Conservation (phyloP, 2,888 invertebrate genomes). For the Nymphalis polychloros region DNA sequence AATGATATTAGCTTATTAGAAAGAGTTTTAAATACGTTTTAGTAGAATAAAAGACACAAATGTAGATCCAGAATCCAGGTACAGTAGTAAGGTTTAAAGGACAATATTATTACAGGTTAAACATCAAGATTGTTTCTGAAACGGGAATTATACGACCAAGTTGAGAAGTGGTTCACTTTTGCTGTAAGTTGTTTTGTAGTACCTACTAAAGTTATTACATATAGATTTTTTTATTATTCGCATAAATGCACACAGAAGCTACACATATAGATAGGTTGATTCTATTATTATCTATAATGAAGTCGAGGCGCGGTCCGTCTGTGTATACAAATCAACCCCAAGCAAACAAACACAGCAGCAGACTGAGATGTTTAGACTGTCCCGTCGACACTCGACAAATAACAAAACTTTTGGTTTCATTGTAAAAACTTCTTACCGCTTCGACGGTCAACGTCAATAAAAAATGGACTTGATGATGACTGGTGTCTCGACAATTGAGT, state of each 20-base stretch:
- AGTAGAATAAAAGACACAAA: too few relatives aligned
- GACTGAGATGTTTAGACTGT: slow-evolving; percentile 51
- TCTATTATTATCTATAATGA: slow-evolving; percentile 31
- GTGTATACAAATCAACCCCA: slow-evolving; percentile 47
- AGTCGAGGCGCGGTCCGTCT: slow-evolving; percentile 41
- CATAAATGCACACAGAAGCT: neutral
- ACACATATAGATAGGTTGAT: slow-evolving; percentile 4
- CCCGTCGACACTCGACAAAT: slow-evolving; percentile 48
- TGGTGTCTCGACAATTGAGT: too few relatives aligned
- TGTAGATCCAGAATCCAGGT: too few relatives aligned
- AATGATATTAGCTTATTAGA: too few relatives aligned
- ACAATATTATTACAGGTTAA: too few relatives aligned
- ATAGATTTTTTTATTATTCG: neutral
- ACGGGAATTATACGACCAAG: too few relatives aligned
- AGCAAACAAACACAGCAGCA: slow-evolving; percentile 48
- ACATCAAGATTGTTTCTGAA: too few relatives aligned
- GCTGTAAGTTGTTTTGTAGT: too few relatives aligned
- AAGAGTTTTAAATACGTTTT: too few relatives aligned
- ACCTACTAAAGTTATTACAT: too few relatives aligned
- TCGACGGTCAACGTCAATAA: neutral
- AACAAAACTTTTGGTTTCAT: slow-evolving; percentile 32
- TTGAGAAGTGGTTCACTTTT: too few relatives aligned
- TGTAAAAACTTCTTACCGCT: neutral
- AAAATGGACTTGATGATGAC: neutral
- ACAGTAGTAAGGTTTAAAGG: too few relatives aligned